Percentiles rank a stretch among this genome's conserved stretches.
These are phyloP conservation scores for Agrilus mali DNA, from an alignment of 2,888 invertebrate species.

Conservation along the genomic window DNA sequence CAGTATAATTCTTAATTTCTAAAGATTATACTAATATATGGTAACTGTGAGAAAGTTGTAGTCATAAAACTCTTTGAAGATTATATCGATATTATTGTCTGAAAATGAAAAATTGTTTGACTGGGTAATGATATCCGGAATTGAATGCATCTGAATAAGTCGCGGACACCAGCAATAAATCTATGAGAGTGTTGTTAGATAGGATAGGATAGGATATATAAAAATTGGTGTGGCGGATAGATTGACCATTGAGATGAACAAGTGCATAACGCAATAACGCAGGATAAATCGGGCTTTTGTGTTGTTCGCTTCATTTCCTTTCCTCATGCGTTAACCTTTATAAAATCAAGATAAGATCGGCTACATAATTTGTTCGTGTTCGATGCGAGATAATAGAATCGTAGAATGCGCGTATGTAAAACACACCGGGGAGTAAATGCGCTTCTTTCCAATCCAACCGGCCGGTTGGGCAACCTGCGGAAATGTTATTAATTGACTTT, in stretches of 20 bases:
- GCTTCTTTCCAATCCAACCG: conserved; percentile 9
- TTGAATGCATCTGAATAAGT: no score
- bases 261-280: no score
- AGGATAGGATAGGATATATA: no score
- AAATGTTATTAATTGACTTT: conserved; percentile 1
- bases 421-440: conserved; percentile 19
- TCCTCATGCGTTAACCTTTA: conserved; percentile 7
- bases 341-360: conserved; percentile 11
- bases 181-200: conserved; percentile 3
- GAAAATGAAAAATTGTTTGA: no score
- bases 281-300: background rate
- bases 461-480: conserved; percentile 6
- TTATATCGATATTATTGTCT: no score
- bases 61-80: no score
- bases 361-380: conserved; percentile 12
- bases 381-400: conserved; percentile 17
- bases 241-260: no score
- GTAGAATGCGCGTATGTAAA: conserved; percentile 16
- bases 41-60: no score
- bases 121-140: no score
- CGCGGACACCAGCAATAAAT: background rate
- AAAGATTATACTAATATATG: no score
- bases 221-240: background rate
- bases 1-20: no score
- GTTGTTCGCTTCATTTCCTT: conserved; percentile 7